Evolutionary conservation across 2,113 vertebrate species (phyloP), one percentile per base, ranked within the genome.

Genomic region (Patagioenas fasciata): DNA sequence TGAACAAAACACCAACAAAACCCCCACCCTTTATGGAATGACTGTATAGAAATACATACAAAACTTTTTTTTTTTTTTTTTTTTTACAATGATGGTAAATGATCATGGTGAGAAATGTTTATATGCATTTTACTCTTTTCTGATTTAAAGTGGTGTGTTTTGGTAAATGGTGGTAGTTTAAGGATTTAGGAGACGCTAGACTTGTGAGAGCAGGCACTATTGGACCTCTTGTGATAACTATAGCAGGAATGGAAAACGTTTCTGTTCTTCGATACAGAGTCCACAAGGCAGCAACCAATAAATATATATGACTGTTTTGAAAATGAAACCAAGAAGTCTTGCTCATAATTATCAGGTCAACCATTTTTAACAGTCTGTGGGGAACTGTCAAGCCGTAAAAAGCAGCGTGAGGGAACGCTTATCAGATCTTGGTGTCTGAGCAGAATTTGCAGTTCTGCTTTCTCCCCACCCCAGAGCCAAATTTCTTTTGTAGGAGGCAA

Each of bases 401-500:
- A 78, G 24, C 20, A 53, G 42, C 0, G 0, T 50, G 64, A 72
- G 51, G 51, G 65, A 32, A 3, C 0, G 0, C 48, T 79, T 82
- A 60, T 31, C 78, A 87, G 70, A 53, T 24, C 3, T 32, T 57
- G 42, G 6, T 56, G 34, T 66, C 77, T 89, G 69, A 89, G 32
- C 36, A 67, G 64, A 1, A 0, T 64, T 79, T 94, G 66, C 42
- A 54, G 70, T 85, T 95, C 85, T 91, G 72, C 90, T 91, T 95
- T 91, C 48, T 3, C 8, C 12, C 20, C 5, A 24, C 3, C 7
- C 7, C 9, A 25, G 24, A 72, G 15, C 13, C 34, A 77, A 15
- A 4, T 42, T 71, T 87, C 15, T 47, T 54, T 60, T 7, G 2
- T 61, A 20, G 25, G 29, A 65, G 36, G 29, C 38, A 89, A 84